phyloP scores from a whole-genome alignment of 2,797 vertebrate species.

The Botia almorhae region DNA sequence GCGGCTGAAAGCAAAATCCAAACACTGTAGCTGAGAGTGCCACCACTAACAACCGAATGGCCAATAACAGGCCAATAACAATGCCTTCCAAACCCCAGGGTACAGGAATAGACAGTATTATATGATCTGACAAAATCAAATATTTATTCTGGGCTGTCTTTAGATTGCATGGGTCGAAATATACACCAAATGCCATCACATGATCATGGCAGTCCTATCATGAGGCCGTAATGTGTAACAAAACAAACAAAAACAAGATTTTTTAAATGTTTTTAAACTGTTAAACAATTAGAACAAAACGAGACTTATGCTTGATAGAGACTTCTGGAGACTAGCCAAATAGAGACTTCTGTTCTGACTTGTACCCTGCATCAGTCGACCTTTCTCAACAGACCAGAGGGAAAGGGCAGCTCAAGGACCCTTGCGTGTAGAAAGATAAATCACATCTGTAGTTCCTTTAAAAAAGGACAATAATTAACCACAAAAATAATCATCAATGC shows the following conservation, averaged over 20 bases:
- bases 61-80: background rate
- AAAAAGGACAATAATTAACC: background rate
- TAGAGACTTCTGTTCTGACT: no score
- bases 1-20: conserved; percentile 25
- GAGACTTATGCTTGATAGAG: no score
- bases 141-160: conserved; percentile 43
- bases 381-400: conserved; percentile 54
- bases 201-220: conserved; percentile 5
- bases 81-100: conserved; percentile 9
- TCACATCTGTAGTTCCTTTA: background rate
- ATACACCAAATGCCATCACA: background rate
- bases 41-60: background rate
- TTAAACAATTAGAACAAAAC: no score
- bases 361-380: conserved; percentile 74
- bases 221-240: no score
- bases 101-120: conserved; percentile 12
- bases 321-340: no score
- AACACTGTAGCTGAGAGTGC: conserved; percentile 12
- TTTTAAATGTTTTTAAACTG: no score
- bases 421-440: background rate
- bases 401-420: background rate
- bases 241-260: no score
- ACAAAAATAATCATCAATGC: no score
- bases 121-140: conserved; percentile 48
- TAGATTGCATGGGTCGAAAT: background rate